A percentile compares a stretch with the other conserved stretches of the same genome.
Conservation (phyloP, 2,113 vertebrate species). For the Andinoacara biseriatus region DNA sequence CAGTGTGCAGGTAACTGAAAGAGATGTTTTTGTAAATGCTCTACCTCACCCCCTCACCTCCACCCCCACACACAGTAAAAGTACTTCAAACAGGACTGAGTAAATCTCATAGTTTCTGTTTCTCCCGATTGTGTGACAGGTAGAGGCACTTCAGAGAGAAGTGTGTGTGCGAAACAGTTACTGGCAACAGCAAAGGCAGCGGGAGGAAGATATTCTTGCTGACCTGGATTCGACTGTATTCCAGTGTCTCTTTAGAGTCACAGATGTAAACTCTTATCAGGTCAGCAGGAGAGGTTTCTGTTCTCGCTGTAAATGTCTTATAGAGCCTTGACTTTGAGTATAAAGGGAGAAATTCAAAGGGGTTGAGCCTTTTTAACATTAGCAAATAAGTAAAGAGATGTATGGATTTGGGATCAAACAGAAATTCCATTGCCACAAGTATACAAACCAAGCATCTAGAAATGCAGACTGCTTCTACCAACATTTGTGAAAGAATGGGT, state of each 20-base stretch:
- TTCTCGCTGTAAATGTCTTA: conserved; percentile 3
- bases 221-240: conserved; percentile 73
- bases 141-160: conserved; percentile 83
- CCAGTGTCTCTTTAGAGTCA: conserved; percentile 47
- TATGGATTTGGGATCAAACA: no score
- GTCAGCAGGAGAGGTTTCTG: conserved; percentile 57
- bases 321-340: not conserved
- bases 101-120: not conserved
- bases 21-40: not conserved
- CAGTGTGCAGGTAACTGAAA: conserved; percentile 76
- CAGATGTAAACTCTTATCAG: conserved; percentile 70
- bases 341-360: not conserved
- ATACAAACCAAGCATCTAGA: no score
- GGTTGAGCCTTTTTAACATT: not conserved
- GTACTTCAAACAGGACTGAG: no score
- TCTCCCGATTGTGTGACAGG: conserved; percentile 65
- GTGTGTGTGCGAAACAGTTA: conserved; percentile 72
- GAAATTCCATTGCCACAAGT: no score
- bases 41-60: not conserved
- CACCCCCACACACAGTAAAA: no score
- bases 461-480: no score
- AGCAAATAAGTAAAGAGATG: not conserved
- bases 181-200: conserved; percentile 81
- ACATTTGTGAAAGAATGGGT: no score
- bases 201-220: conserved; percentile 78